Evolutionary conservation across 92 coral and sea anemone genomes (phyloP).

Genomic region (Actinernus sp.): DNA sequence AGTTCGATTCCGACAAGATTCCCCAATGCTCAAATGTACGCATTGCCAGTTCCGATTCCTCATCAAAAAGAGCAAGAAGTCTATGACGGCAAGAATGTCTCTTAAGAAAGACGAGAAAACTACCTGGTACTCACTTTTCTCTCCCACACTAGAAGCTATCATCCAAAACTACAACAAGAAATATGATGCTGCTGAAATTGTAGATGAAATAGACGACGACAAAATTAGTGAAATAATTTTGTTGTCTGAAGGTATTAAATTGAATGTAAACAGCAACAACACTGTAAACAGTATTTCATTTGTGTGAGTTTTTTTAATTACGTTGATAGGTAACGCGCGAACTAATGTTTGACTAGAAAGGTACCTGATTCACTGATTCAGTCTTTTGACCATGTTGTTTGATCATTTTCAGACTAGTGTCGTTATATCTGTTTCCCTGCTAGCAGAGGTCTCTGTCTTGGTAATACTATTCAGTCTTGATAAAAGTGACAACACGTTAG

Average conservation of each 20-base stretch:
- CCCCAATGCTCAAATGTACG: constrained; percentile 49
- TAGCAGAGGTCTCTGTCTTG: too few relatives aligned
- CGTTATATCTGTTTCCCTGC: too few relatives aligned
- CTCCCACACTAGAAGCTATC: neutral
- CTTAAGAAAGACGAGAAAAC: neutral
- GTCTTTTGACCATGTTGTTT: too few relatives aligned
- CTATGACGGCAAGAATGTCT: constrained; percentile 1
- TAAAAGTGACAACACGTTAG: too few relatives aligned
- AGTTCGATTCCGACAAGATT: constrained; percentile 54
- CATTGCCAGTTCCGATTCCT: constrained; percentile 42
- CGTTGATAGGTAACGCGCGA: too few relatives aligned
- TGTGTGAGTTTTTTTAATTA: too few relatives aligned
- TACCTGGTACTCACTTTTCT: constrained; percentile 5
- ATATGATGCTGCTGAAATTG: neutral
- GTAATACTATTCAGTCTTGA: too few relatives aligned
- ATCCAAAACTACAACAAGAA: neutral
- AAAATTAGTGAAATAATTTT: neutral
- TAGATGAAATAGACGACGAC: neutral
- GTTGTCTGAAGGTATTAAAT: neutral
- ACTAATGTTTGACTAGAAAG: too few relatives aligned
- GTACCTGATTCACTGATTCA: too few relatives aligned
- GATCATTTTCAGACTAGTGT: too few relatives aligned
- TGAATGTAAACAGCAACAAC: neutral
- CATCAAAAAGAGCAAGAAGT: constrained; percentile 31
- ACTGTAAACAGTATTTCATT: too few relatives aligned